A percentile compares a stretch with the other conserved stretches of the same genome.
Conservation (phyloP, 2,888 invertebrate species). For the Eupithecia tripunctaria region DNA sequence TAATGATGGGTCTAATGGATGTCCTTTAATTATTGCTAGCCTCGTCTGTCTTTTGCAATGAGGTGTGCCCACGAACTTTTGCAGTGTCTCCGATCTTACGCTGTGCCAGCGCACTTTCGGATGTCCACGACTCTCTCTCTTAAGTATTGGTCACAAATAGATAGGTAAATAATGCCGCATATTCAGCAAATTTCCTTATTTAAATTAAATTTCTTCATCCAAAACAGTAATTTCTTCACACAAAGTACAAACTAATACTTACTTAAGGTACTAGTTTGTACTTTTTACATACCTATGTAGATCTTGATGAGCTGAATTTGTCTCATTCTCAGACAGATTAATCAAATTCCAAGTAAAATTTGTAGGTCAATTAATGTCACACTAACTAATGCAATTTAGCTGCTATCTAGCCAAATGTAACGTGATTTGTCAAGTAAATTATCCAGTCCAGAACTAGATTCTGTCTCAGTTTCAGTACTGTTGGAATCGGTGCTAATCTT, state of each 20-base stretch:
- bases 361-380: conserved; percentile 17
- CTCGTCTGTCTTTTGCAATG: not conserved
- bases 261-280: too few species aligned
- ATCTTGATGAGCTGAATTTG: not conserved
- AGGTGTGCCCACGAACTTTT: not conserved
- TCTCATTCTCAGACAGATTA: not conserved
- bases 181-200: too few species aligned
- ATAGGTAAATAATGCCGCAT: too few species aligned
- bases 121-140: not conserved
- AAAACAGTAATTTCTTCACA: too few species aligned
- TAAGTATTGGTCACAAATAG: too few species aligned
- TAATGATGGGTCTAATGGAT: not conserved
- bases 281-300: not conserved
- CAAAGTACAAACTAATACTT: too few species aligned
- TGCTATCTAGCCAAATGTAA: conserved; percentile 13
- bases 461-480: not conserved
- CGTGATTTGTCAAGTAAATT: not conserved
- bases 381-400: conserved; percentile 3
- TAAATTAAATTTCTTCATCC: not conserved
- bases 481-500: not conserved
- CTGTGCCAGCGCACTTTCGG: not conserved
- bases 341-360: conserved; percentile 12
- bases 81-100: not conserved
- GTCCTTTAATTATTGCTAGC: not conserved
- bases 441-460: not conserved